Conservation (phyloP, 2,888 invertebrate species). For the Panorpa germanica region DNA sequence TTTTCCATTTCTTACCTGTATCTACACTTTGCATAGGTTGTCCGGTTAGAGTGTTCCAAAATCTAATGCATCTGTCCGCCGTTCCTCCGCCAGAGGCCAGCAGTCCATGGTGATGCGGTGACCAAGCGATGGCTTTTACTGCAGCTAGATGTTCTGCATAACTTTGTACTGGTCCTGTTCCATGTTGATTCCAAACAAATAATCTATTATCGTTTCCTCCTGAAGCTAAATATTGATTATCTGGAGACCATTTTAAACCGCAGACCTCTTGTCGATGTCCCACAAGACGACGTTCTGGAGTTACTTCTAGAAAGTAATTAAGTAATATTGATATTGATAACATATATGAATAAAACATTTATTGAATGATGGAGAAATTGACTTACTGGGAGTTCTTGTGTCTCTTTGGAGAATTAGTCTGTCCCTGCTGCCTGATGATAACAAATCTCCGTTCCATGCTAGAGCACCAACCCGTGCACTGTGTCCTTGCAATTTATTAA, state of each 20-base stretch:
- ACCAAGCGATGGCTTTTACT: slow-evolving; percentile 98
- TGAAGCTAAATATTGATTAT: slow-evolving; percentile 90
- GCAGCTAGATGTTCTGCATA: slow-evolving; percentile 95
- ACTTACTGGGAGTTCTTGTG: slow-evolving; percentile 61
- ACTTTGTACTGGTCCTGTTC: slow-evolving; percentile 77
- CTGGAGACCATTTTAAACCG: slow-evolving; percentile 96
- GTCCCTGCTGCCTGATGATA: slow-evolving; percentile 91
- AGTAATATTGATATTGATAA: not conserved
- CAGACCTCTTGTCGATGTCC: slow-evolving; percentile 95
- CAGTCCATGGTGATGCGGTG: slow-evolving; percentile 94
- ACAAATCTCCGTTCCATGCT: slow-evolving; percentile 94
- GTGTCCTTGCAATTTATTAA: slow-evolving; percentile 80
- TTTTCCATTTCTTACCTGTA: slow-evolving; percentile 40
- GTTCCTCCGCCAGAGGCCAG: slow-evolving; percentile 98
- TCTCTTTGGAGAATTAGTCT: slow-evolving; percentile 86
- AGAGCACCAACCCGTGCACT: slow-evolving; percentile 83
- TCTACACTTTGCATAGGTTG: slow-evolving; percentile 98
- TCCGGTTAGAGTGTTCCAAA: slow-evolving; percentile 96
- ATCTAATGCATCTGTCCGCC: slow-evolving; percentile 88
- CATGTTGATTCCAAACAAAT: slow-evolving; percentile 55
- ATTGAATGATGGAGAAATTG: not conserved
- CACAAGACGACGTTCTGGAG: slow-evolving; percentile 62
- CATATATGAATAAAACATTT: slow-evolving; percentile 3
- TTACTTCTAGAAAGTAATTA: slow-evolving; percentile 27
- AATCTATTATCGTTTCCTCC: slow-evolving; percentile 78